Base-by-base conservation (phyloP, 2,888 invertebrate genomes). In the Pachycephus smyrnensis region DNA sequence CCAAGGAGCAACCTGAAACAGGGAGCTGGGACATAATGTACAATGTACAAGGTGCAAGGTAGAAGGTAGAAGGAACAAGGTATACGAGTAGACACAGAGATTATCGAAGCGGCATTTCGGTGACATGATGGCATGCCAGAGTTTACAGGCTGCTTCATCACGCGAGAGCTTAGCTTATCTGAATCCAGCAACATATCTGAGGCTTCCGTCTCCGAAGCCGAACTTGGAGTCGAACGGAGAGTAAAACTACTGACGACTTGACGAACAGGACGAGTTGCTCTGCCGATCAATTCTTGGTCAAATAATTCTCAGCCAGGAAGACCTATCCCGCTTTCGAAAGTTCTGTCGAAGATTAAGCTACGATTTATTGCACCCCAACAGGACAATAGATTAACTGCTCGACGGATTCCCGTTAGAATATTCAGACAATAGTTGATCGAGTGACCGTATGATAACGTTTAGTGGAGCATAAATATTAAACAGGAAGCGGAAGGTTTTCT, bases 111-210 rank as follows among this genome's bases (percentile, higher is more conserved):
- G 88, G 88, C 88, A 90, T 90, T 90, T 88, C 84, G 86, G 87
- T 87, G 85, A 86, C 87, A 88, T 88, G 87, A 87, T 87, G 89
- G 84, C 83, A 86, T 82, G 82, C 83, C 85, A 84, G 85, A 89
- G 88, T 90, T 90, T 89, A 91, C 90, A 88, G 89, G 87, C 88
- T 86, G 89, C 87, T 90, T 88, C 89, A 90, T 91, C 90, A 90
- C 88, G 87, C 85, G 87, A 88, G 87, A 90, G 90, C 89, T 90
- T 89, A 89, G 89, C 90, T 91, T 91, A 91, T 90, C 90, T 89
- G 87, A 87, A 88, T 88, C 88, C 88, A 87, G 81, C 90, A 88
- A 90, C 89, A 87, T 89, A 90, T 88, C 90, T 88, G 87, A 89
- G 87, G 88, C 89, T 88, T 89, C 86, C 88, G 88, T 88, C 86